Base-by-base conservation (phyloP, 2,797 vertebrate species). In the Lates japonicus region DNA sequence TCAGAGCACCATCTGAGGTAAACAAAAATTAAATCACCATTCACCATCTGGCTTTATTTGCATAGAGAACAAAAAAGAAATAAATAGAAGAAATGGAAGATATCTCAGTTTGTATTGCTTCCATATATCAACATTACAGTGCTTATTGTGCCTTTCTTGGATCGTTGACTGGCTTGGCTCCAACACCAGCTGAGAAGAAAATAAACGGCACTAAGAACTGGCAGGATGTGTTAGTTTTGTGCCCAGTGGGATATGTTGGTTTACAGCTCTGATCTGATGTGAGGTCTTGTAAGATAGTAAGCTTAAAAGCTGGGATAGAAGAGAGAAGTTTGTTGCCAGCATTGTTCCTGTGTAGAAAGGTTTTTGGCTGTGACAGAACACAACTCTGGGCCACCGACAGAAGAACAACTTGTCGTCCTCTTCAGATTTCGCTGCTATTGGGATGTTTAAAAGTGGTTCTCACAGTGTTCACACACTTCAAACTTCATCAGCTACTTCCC, bases 11-110 rank as follows among this genome's bases (percentile, higher is more conserved):
- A 35, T 72, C 74, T 59, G 64, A 76, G 46, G 61, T 48, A 64
- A 78, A 81, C 70, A 69, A 65, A 62, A 61, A 46, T 74, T 2
- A 70, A 83, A 83, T 57, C 58, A 70, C 22, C 62, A 68, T 54
- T 59, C 55, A 20, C 72, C 65, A 71, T 70, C 76, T 88, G 81
- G 73, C 49, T 69, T 7, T 1, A 22, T 78, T 62, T 80, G 46
- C 76, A 78, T 3, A 17, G 4, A 66, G 67, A 81, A 72, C 20
- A 73, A 64, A 70, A 60, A 46, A 29, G 31, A 69, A 57, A 64
- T 54, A 58, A 48, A 78, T 7, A 44, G n/a, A 42, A 35, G 16
- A 22, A 70, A 68, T 59, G 57, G 39, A 49, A 54, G 25, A 76
- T 22, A 37, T 51, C 57, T 63, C 49, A 3, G 61, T 42, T 22